These are phyloP conservation scores for Euplexia lucipara DNA, from an alignment of 2,888 invertebrate species.

Conservation along the genomic window DNA sequence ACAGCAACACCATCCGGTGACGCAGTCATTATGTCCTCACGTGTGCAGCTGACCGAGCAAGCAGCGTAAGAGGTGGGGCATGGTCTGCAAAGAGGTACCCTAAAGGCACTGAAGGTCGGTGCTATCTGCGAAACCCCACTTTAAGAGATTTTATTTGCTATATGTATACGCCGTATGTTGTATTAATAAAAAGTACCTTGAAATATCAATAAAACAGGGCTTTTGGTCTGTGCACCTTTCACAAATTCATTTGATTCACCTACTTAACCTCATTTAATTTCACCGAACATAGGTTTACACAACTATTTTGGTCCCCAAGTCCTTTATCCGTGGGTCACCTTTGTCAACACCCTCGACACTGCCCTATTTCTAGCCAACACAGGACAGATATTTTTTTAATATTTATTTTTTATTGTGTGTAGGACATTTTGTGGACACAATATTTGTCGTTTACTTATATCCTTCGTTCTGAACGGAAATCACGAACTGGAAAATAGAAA, in stretches of 20 bases:
- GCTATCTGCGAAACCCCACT: too few species aligned
- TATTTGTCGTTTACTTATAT: constrained; percentile 66
- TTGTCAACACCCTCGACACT: constrained; percentile 35
- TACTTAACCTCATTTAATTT: constrained; percentile 25
- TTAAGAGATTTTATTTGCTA: too few species aligned
- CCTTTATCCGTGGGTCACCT: constrained; percentile 46
- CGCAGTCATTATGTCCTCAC: too few species aligned
- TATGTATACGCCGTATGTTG: background rate
- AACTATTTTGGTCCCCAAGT: constrained; percentile 37
- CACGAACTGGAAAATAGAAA: constrained; percentile 74
- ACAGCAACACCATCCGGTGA: too few species aligned
- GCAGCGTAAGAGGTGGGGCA: too few species aligned
- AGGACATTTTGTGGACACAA: constrained; percentile 48
- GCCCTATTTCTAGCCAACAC: constrained; percentile 25
- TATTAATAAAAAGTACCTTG: too few species aligned
- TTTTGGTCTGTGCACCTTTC: background rate
- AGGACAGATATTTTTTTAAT: constrained; percentile 24
- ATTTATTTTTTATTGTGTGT: constrained; percentile 39
- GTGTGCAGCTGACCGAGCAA: too few species aligned
- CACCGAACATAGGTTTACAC: constrained; percentile 16
- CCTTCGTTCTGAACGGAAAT: constrained; percentile 75
- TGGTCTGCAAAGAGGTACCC: too few species aligned
- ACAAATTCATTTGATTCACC: background rate
- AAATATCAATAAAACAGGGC: background rate
- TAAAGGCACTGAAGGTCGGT: too few species aligned